phyloP scores from a whole-genome alignment of 2,888 invertebrate genomes.

The Synanthedon andrenaeformis region DNA sequence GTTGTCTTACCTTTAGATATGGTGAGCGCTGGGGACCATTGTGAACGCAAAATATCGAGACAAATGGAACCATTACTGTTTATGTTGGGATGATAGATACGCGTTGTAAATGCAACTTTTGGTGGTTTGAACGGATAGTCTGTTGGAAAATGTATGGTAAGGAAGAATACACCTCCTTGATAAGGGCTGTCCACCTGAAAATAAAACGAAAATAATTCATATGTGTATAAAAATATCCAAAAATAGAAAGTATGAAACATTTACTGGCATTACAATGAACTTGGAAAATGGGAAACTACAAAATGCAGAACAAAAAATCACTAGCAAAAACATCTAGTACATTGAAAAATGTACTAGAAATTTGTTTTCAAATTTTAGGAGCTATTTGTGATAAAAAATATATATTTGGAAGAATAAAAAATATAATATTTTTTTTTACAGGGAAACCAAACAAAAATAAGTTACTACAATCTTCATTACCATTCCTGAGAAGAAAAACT shows the following conservation, averaged over 20 bases:
- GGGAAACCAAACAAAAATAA: too few relatives aligned
- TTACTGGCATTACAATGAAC: background rate
- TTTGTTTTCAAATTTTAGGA: too few relatives aligned
- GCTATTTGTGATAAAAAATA: too few relatives aligned
- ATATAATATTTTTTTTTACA: too few relatives aligned
- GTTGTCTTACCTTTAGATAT: constrained; percentile 93
- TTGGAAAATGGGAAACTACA: background rate
- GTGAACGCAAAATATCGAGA: constrained; percentile 99
- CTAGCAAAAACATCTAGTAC: too few relatives aligned
- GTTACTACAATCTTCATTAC: too few relatives aligned
- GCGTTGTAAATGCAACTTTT: constrained; percentile 99
- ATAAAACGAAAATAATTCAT: constrained; percentile 9
- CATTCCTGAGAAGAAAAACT: too few relatives aligned
- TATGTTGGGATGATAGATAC: constrained; percentile 99
- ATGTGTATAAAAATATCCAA: background rate
- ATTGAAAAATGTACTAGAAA: too few relatives aligned
- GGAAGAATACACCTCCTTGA: constrained; percentile 99
- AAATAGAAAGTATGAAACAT: background rate
- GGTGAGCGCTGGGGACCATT: constrained; percentile 99
- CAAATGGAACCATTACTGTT: constrained; percentile 99
- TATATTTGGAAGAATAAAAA: too few relatives aligned
- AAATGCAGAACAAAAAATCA: background rate
- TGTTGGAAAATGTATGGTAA: constrained; percentile 99
- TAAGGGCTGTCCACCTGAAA: constrained; percentile 98
- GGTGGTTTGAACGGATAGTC: constrained; percentile 99